Conservation (phyloP, 1,140 invertebrate species). For the Hetaerina americana region DNA sequence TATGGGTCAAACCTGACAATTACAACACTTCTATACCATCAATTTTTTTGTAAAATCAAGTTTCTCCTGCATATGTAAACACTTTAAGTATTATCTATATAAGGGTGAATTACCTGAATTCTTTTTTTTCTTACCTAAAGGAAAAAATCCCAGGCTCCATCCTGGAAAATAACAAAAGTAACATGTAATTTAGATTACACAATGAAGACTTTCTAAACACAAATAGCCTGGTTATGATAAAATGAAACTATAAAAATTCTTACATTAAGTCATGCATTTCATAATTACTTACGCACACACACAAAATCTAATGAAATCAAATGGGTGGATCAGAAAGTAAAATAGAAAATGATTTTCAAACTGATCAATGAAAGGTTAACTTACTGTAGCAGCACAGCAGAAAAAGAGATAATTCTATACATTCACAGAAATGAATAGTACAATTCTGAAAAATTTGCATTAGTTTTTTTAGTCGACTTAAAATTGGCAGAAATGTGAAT, state of each 20-base stretch:
- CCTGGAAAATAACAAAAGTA: neutral
- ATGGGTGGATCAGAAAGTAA: neutral
- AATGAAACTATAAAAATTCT: neutral
- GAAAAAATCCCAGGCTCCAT: neutral
- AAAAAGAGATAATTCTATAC: neutral
- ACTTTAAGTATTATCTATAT: too few species aligned
- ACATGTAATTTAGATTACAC: neutral
- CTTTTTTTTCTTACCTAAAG: neutral
- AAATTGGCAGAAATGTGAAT: neutral
- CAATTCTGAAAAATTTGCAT: neutral
- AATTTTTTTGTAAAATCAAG: too few species aligned
- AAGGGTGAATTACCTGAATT: too few species aligned
- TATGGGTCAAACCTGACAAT: too few species aligned
- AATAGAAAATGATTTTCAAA: neutral
- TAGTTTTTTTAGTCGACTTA: neutral
- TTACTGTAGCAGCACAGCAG: neutral
- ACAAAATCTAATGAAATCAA: neutral
- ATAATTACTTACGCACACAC: neutral
- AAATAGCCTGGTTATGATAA: neutral
- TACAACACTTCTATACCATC: too few species aligned
- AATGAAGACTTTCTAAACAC: neutral
- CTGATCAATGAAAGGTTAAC: too few species aligned
- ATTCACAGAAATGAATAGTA: neutral
- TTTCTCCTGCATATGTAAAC: too few species aligned
- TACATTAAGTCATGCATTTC: neutral